Base-by-base conservation (phyloP, 2,113 vertebrate species). In the Callorhinus ursinus region DNA sequence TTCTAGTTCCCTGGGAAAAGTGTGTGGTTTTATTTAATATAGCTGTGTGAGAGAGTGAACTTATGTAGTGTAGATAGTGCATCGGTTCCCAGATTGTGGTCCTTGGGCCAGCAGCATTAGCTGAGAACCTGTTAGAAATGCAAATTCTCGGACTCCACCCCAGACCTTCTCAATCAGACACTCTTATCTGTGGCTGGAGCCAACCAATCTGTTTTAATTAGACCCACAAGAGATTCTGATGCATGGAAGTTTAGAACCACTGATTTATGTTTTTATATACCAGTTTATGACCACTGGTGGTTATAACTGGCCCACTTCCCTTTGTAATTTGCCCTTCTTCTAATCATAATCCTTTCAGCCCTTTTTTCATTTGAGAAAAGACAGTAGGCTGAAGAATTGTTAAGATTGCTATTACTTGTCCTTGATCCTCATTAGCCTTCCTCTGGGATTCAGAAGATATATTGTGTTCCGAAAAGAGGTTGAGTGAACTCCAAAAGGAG, bases 121-220 rank as follows among this genome's bases (percentile, higher is more conserved):
- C 9, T 77, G 69, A 93, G 71, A 77, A 57, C 46, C 36, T n/a
- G 14, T 69, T 82, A 89, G 72, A 97, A 87, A 87, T 93, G 55
- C 7, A 67, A 1, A 53, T 74, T 74, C 5, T 85, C 31, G 24
- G n/a, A 22, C 7, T 79, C 63, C 4, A 79, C 11, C 28, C 5
- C 4, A 55, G 21, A 65, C 6, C 3, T 24, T 18, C 18, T 51
- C 16, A 81, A 49, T 81, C 33, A 87, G 46, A 89, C 71, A 57
- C 55, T 90, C 46, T 89, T 89, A 18, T 46, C 22, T 67, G 19
- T 13, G 28, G 22, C 2, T 42, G 0, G 63, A 36, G 9, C 28
- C 49, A 13, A 1, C 36, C 12, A 51, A 1, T 46, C 24, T 92
- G 22, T 55, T 93, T 84, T 82, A 71, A 42, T 13, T 55, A 33